These are phyloP conservation scores for Ladona fulva DNA, from an alignment of 1,140 invertebrate genomes.

Conservation along the genomic window DNA sequence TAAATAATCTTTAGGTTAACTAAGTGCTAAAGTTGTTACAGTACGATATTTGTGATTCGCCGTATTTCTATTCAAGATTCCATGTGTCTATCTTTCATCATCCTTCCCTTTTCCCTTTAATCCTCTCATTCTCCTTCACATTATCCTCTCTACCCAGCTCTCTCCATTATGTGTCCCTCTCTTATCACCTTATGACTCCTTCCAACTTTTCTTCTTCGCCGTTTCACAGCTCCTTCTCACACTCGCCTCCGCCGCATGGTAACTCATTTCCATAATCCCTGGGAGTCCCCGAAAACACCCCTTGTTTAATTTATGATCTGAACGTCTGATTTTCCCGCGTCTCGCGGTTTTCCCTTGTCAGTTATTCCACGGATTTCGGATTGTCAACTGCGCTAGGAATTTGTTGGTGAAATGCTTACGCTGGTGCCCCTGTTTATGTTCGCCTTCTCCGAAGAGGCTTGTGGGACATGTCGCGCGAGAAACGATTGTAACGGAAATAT, in stretches of 20 bases:
- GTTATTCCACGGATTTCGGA: neutral
- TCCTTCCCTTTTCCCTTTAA: neutral
- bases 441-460: no score
- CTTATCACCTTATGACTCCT: no score
- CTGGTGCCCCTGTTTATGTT: neutral
- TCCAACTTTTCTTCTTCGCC: no score
- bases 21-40: no score
- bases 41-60: neutral
- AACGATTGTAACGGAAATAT: no score
- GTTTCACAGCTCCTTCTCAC: no score
- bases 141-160: neutral
- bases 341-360: neutral
- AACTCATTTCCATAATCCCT: neutral
- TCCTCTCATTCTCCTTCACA: neutral
- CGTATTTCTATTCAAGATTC: neutral
- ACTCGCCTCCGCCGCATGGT: neutral
- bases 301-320: neutral
- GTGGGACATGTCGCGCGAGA: no score
- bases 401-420: neutral
- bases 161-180: no score
- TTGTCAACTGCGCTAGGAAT: neutral
- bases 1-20: no score
- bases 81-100: neutral
- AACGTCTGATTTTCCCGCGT: neutral
- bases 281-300: neutral